Conservation (phyloP, 2,888 invertebrate genomes). For the Xestia sexstrigata region DNA sequence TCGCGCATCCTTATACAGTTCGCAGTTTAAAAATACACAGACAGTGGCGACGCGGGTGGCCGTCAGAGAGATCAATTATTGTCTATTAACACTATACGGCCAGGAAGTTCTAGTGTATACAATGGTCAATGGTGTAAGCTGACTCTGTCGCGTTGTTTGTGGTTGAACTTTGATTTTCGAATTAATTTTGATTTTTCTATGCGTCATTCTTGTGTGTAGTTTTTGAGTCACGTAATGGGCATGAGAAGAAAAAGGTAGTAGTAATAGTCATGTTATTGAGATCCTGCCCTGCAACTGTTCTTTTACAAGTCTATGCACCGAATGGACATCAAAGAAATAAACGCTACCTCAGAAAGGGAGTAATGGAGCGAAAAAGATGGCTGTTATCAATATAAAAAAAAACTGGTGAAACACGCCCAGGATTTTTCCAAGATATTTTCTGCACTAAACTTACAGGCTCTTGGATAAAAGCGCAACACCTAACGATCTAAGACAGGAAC, state of each 20-base stretch:
- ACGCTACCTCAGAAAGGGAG: neutral
- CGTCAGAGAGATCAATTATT: slow-evolving; percentile 84
- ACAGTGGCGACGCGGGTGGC: slow-evolving; percentile 83
- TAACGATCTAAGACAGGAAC: too few relatives aligned
- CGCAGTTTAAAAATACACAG: slow-evolving; percentile 75
- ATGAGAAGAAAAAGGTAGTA: slow-evolving; percentile 23
- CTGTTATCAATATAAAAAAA: neutral
- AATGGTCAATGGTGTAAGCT: slow-evolving; percentile 60
- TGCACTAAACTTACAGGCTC: neutral
- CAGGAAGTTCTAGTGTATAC: slow-evolving; percentile 75
- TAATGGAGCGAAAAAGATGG: neutral
- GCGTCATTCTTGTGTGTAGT: slow-evolving; percentile 22
- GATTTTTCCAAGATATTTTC: neutral
- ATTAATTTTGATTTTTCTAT: slow-evolving; percentile 30
- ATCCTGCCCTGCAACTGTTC: neutral
- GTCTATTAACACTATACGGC: slow-evolving; percentile 83
- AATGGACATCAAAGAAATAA: neutral
- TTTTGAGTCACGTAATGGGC: neutral
- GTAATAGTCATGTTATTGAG: neutral
- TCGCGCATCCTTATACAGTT: slow-evolving; percentile 12
- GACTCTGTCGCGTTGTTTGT: slow-evolving; percentile 64
- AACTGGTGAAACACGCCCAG: neutral
- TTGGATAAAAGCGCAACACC: too few relatives aligned
- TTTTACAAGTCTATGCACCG: neutral
- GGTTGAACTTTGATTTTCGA: slow-evolving; percentile 57